Evolutionary conservation across 2,113 vertebrate genomes (phyloP).

Genomic region (Chionomys nivalis): DNA sequence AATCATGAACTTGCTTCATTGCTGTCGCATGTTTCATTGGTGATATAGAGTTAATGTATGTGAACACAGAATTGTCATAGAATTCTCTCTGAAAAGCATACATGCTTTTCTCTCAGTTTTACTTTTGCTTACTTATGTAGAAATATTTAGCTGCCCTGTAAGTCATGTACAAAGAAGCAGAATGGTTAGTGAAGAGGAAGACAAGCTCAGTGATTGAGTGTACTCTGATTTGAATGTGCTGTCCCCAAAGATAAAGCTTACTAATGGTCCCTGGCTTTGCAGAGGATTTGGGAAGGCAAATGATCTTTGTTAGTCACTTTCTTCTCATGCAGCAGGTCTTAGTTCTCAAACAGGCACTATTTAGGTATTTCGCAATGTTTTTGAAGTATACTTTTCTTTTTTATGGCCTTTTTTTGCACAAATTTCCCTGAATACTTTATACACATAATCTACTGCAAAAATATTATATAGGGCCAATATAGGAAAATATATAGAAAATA

Average conservation of each 20-base stretch:
- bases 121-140: neutral
- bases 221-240: neutral
- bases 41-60: neutral
- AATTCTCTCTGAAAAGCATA: conserved; percentile 24
- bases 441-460: neutral
- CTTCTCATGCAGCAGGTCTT: neutral
- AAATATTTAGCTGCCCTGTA: neutral
- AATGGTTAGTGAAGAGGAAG: neutral
- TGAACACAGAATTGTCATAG: conserved; percentile 49
- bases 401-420: neutral
- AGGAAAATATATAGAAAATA: neutral
- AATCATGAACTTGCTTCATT: neutral
- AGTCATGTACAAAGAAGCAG: neutral
- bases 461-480: neutral
- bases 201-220: neutral
- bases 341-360: neutral
- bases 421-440: neutral
- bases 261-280: neutral
- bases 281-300: neutral
- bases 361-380: neutral
- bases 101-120: conserved; percentile 16
- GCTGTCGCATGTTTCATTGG: neutral
- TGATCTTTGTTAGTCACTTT: neutral
- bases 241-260: conserved; percentile 13
- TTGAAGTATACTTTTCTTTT: neutral